phyloP scores from a whole-genome alignment of 2,888 invertebrate genomes.

The Rhorus exstirpatorius region DNA sequence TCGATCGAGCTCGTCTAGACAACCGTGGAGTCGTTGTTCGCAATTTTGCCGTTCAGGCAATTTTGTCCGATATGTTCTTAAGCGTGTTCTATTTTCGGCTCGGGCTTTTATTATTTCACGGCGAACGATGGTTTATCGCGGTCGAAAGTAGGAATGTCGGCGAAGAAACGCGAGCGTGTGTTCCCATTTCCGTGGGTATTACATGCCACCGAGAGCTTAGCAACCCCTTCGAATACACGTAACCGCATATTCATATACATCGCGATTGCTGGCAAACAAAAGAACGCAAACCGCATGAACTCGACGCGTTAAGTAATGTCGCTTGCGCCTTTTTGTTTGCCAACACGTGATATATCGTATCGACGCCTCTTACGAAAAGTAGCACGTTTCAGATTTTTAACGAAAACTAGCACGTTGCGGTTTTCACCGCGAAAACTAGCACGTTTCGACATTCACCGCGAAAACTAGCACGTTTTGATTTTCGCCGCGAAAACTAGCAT shows the following conservation, averaged over 20 bases:
- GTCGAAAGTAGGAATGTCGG: slow-evolving; percentile 39
- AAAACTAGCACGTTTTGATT: no score
- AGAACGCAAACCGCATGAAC: slow-evolving; percentile 4
- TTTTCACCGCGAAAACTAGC: no score
- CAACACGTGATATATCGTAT: neutral
- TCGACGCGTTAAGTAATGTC: neutral
- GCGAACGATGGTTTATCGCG: slow-evolving; percentile 53
- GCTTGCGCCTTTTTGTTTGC: slow-evolving; percentile 9
- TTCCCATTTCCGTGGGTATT: slow-evolving; percentile 55
- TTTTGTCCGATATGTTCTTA: neutral
- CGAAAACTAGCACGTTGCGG: no score
- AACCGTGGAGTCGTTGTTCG: slow-evolving; percentile 10
- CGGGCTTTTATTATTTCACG: slow-evolving; percentile 5
- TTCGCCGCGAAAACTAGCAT: no score
- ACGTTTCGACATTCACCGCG: no score
- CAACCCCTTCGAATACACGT: slow-evolving; percentile 7
- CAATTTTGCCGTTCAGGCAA: neutral
- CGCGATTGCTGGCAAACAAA: slow-evolving; percentile 1
- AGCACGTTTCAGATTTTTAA: no score
- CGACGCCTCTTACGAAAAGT: no score
- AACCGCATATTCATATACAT: slow-evolving; percentile 19
- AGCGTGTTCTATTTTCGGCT: slow-evolving; percentile 43
- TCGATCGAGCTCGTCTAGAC: neutral
- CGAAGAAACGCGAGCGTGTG: slow-evolving; percentile 56
- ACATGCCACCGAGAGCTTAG: slow-evolving; percentile 4